Evolutionary conservation across 2,113 vertebrate genomes (phyloP).

Genomic region (Reinhardtius hippoglossoides): DNA sequence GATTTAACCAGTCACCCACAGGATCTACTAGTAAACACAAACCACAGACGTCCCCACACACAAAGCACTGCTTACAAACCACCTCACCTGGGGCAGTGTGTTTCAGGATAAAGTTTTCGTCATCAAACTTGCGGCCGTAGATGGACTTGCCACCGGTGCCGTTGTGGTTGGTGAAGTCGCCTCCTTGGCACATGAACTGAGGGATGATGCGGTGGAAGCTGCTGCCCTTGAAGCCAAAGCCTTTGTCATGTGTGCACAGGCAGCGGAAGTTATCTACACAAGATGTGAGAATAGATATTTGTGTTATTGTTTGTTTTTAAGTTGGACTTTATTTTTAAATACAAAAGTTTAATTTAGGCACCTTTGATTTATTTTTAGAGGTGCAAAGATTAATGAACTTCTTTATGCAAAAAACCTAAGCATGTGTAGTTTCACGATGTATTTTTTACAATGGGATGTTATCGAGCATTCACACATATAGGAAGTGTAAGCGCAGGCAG

Average conservation of each 20-base stretch:
- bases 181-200: conserved; percentile 98
- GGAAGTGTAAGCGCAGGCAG: too few species aligned
- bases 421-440: too few species aligned
- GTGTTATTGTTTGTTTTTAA: not conserved
- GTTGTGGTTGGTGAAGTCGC: conserved; percentile 98
- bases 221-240: conserved; percentile 97
- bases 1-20: not conserved
- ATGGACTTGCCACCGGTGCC: conserved; percentile 97
- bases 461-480: too few species aligned
- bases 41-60: not conserved
- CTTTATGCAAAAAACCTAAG: not conserved
- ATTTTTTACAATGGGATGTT: too few species aligned
- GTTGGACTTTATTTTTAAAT: not conserved
- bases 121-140: conserved; percentile 95
- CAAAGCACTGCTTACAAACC: not conserved
- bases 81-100: conserved; percentile 92
- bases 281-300: not conserved
- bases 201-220: conserved; percentile 97
- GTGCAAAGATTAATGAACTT: not conserved
- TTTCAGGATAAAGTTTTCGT: conserved; percentile 98
- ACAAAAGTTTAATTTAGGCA: not conserved
- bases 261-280: conserved; percentile 93
- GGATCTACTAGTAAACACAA: not conserved
- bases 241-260: conserved; percentile 95
- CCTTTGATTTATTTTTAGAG: not conserved